A percentile compares a stretch with the other conserved stretches of the same genome.
Conservation (phyloP, 2,113 vertebrate species). For the Charina bottae region DNA sequence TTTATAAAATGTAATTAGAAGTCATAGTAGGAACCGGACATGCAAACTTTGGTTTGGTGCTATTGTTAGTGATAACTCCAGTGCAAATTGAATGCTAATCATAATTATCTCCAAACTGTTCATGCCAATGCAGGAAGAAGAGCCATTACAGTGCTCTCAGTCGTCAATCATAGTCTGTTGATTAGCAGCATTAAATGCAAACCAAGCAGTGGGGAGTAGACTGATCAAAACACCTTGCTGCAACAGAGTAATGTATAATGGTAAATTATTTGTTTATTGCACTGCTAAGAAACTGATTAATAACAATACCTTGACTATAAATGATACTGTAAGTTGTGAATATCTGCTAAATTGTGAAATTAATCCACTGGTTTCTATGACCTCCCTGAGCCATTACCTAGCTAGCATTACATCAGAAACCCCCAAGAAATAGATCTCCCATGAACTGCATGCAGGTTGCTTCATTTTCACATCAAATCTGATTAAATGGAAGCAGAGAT, state of each 20-base stretch:
- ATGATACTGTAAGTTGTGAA: neutral
- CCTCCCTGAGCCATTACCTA: neutral
- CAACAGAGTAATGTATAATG: neutral
- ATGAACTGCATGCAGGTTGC: neutral
- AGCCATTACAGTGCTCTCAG: neutral
- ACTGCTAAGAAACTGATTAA: conserved; percentile 13
- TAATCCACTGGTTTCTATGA: neutral
- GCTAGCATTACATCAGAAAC: neutral
- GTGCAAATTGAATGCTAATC: neutral
- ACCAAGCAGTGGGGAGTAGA: neutral
- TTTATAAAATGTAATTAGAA: neutral
- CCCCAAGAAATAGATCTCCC: neutral
- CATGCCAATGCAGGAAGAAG: neutral
- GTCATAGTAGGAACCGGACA: neutral
- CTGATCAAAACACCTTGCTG: neutral
- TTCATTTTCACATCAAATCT: neutral
- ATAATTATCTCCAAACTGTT: neutral
- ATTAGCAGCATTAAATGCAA: neutral
- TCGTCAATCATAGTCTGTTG: neutral
- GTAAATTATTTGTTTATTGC: neutral
- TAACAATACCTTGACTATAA: neutral
- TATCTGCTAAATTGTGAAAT: neutral
- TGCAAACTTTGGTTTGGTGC: neutral
- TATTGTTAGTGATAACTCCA: neutral
- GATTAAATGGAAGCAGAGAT: neutral